Evolutionary conservation across 2,797 vertebrate species (phyloP).

Genomic region (Cynodonichthys magdalenae): DNA sequence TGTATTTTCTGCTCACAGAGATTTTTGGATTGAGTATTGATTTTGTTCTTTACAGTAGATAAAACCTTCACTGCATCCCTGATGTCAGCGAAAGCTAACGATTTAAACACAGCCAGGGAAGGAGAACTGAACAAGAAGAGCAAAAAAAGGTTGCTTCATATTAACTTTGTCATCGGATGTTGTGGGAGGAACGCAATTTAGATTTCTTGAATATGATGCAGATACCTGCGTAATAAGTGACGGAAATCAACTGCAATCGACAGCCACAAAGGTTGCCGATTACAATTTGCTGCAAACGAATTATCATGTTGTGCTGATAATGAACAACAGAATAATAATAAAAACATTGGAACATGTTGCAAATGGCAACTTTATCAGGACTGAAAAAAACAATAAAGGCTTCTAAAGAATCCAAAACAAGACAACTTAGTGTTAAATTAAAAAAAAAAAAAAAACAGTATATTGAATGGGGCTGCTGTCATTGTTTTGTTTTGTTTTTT

Average conservation of each 20-base stretch:
- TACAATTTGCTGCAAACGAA: not conserved
- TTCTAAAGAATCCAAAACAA: constrained; percentile 14
- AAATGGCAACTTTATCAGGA: not conserved
- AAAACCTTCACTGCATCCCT: constrained; percentile 29
- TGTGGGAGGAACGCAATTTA: constrained; percentile 10
- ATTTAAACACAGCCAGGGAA: constrained; percentile 34
- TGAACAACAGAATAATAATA: not conserved
- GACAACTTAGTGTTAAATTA: constrained; percentile 13
- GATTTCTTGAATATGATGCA: constrained; percentile 12
- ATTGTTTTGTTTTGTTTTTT: constrained; percentile 31
- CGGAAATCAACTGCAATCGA: not conserved
- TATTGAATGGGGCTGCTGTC: constrained; percentile 36
- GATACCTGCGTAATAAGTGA: not conserved
- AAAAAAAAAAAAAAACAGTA: constrained; percentile 17
- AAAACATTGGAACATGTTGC: not conserved
- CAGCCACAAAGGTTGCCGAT: not conserved
- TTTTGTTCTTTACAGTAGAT: constrained; percentile 49
- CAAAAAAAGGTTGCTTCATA: constrained; percentile 25
- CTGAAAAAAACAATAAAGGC: not conserved
- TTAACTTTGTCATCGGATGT: constrained; percentile 38
- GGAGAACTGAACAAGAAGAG: constrained; percentile 8
- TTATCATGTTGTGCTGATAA: not conserved
- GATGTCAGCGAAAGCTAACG: constrained; percentile 34
- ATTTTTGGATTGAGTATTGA: constrained; percentile 49
- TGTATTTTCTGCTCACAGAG: constrained; percentile 36